Evolutionary conservation across 2,113 vertebrate genomes (phyloP).

Genomic region (Brachirus orientalis): DNA sequence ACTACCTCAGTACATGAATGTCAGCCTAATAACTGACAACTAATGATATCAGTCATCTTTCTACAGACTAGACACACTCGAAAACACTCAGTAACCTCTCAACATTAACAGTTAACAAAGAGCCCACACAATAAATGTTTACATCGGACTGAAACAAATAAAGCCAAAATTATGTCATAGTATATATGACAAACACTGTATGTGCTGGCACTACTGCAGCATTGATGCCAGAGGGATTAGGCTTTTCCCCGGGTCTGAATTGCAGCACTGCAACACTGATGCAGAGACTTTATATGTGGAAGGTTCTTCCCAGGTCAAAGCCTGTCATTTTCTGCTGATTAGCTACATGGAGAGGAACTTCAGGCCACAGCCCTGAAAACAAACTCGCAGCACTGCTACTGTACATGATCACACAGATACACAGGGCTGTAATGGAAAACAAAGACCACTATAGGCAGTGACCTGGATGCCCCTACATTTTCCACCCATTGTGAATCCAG

Average conservation of each 20-base stretch:
- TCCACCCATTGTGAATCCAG: conserved; percentile 68
- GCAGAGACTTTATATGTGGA: conserved; percentile 64
- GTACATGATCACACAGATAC: conserved; percentile 24
- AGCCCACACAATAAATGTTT: background rate
- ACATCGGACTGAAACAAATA: background rate
- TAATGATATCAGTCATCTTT: background rate
- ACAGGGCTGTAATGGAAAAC: conserved; percentile 63
- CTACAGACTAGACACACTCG: background rate
- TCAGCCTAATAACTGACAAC: conserved; percentile 11
- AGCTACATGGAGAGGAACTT: conserved; percentile 61
- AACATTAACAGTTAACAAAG: background rate
- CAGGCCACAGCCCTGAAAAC: conserved; percentile 69
- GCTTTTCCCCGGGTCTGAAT: conserved; percentile 9
- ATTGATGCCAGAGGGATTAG: conserved; percentile 6
- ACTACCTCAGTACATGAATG: background rate
- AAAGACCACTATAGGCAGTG: conserved; percentile 62
- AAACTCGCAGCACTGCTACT: conserved; percentile 63
- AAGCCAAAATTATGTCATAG: too few species aligned
- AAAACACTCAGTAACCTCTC: background rate
- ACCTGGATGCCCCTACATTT: conserved; percentile 45
- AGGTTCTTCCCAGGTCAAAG: conserved; percentile 62
- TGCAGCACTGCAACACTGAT: conserved; percentile 44
- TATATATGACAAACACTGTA: background rate
- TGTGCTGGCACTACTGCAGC: background rate
- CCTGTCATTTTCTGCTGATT: conserved; percentile 75